These are phyloP conservation scores for Stegodyphus mimosarum DNA, from an alignment of 1,140 invertebrate genomes.

Conservation along the genomic window DNA sequence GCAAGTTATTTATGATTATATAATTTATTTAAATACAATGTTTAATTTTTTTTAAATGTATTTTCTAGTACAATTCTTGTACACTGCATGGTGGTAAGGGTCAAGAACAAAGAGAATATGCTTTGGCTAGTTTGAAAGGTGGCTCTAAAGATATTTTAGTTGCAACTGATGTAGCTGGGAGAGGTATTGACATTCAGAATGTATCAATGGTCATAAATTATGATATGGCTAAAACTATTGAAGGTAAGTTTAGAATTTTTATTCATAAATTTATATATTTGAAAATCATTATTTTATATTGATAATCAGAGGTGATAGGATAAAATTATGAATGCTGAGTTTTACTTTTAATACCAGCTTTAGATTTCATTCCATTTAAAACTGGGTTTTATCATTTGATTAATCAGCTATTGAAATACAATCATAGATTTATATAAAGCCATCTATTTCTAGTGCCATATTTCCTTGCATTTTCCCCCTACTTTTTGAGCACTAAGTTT, in stretches of 20 bases:
- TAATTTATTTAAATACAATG: too few relatives aligned
- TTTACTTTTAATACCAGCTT: too few relatives aligned
- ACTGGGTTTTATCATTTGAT: too few relatives aligned
- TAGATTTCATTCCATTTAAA: too few relatives aligned
- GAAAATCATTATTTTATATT: not conserved
- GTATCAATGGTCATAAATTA: conserved; percentile 99
- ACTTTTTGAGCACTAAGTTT: too few relatives aligned
- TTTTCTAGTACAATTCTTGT: conserved; percentile 85
- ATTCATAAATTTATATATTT: not conserved
- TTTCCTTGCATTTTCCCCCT: too few relatives aligned
- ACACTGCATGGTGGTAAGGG: conserved; percentile 99
- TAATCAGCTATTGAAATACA: too few relatives aligned
- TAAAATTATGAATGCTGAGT: too few relatives aligned
- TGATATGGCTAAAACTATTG: conserved; percentile 99
- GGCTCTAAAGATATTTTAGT: conserved; percentile 97
- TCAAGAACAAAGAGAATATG: conserved; percentile 99
- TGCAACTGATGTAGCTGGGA: conserved; percentile 99
- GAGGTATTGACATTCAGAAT: conserved; percentile 99
- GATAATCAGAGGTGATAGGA: too few relatives aligned
- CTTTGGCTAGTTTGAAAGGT: conserved; percentile 92
- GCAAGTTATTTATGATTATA: too few relatives aligned
- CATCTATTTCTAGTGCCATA: too few relatives aligned
- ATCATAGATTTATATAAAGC: too few relatives aligned
- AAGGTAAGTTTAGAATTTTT: conserved; percentile 73
- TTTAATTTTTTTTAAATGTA: not conserved